Conservation (phyloP, 1,140 invertebrate species). For the Cydia pomonella region DNA sequence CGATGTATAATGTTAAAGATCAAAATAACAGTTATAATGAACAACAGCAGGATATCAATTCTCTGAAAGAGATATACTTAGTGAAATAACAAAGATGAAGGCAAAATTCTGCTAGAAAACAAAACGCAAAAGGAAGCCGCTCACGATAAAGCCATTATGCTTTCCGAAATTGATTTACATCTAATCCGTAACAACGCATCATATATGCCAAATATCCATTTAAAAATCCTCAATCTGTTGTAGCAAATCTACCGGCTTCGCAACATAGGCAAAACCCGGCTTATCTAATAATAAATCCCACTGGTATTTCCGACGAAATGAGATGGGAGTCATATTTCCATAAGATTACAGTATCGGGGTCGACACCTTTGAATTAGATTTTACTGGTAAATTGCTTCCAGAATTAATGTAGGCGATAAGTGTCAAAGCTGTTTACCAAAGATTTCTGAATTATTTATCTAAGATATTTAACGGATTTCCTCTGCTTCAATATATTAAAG, state of each 20-base stretch:
- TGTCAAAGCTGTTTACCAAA: not conserved
- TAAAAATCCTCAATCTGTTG: not conserved
- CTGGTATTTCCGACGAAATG: constrained; percentile 13
- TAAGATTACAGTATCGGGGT: constrained; percentile 9
- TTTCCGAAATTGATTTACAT: not conserved
- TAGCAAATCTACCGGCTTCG: not conserved
- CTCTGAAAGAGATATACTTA: not conserved
- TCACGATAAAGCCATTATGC: not conserved
- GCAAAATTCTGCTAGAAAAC: not conserved
- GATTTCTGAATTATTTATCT: not conserved
- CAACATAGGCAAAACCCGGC: constrained; percentile 3
- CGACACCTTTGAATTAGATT: constrained; percentile 21
- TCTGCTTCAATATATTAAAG: not conserved
- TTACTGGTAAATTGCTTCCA: constrained; percentile 8
- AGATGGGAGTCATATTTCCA: constrained; percentile 11
- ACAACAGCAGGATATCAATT: too few relatives aligned
- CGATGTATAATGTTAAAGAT: too few relatives aligned
- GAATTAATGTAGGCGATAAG: constrained; percentile 1
- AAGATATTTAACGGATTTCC: not conserved
- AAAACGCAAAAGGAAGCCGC: not conserved
- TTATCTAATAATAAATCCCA: constrained; percentile 31
- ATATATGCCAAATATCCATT: not conserved
- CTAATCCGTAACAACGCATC: not conserved
- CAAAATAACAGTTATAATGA: too few relatives aligned
- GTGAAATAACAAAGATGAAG: not conserved